A percentile compares a stretch with the other conserved stretches of the same genome.
Conservation (phyloP, 2,888 invertebrate species). For the Aleiodes leptofemur region DNA sequence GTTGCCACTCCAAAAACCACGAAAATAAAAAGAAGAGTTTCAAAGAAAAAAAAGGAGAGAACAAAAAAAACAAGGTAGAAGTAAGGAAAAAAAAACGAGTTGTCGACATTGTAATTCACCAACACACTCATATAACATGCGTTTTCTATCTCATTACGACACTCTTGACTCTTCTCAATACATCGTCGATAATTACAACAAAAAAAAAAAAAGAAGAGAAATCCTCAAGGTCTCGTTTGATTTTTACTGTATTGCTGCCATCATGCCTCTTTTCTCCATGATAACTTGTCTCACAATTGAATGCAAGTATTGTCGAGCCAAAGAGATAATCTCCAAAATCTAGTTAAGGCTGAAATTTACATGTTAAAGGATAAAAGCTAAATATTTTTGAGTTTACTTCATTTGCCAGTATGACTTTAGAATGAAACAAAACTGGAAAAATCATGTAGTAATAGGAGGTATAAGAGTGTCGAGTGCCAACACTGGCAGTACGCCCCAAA, state of each 20-base stretch:
- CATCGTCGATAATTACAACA: background rate
- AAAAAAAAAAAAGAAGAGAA: constrained; percentile 5
- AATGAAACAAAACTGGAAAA: background rate
- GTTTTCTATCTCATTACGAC: constrained; percentile 5
- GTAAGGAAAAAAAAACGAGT: constrained; percentile 34
- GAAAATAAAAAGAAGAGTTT: constrained; percentile 17
- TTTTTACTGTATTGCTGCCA: background rate
- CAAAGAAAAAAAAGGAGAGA: constrained; percentile 4
- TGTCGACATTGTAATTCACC: constrained; percentile 23
- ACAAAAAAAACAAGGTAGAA: constrained; percentile 12
- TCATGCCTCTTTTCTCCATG: constrained; percentile 2
- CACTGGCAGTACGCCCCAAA: constrained; percentile 64
- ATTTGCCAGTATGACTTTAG: too few species aligned
- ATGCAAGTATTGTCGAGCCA: too few species aligned
- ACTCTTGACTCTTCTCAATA: constrained; percentile 1
- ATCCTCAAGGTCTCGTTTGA: constrained; percentile 24
- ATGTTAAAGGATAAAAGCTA: too few species aligned
- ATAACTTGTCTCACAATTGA: background rate
- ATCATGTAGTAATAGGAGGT: constrained; percentile 3
- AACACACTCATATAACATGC: constrained; percentile 1
- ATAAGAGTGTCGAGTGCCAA: constrained; percentile 37
- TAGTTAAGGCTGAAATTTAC: too few species aligned
- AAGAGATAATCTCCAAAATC: too few species aligned
- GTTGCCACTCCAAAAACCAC: constrained; percentile 6
- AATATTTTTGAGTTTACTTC: too few species aligned